Base-by-base conservation (phyloP, 2,113 vertebrate species). In the Sakesphorus luctuosus region DNA sequence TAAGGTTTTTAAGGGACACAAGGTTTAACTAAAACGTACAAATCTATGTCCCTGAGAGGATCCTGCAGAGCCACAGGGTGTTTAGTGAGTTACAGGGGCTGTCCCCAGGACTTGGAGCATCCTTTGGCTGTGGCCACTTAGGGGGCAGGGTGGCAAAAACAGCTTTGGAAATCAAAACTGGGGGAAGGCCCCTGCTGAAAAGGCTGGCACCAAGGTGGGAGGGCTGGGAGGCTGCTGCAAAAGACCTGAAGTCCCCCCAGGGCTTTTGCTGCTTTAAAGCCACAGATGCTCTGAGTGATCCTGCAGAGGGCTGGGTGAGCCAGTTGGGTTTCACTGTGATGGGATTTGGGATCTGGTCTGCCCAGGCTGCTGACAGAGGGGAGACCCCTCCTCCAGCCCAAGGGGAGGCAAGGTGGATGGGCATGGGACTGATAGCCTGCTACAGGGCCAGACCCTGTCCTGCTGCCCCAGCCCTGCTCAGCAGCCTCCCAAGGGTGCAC, bases 231-330 rank as follows among this genome's bases (percentile, higher is more conserved):
- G 66, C 46, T 69, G 63, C 63, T 47, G 77, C 14, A 38, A 79
- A 65, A 58, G 49, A 76, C 21, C 58, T 40, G 59, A 69, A 83
- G 52, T 50, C 44, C 40, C 28, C 23, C 1, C 1, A 74, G 50
- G 49, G 47, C 12, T 83, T 46, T 61, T 65, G 46, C 43, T 43
- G 43, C 4, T 80, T 76, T 62, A n/a, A 73, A 40, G 44, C 53
- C 13, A 1, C 2, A 11, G 50, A 4, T 38, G 52, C 36, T 52
- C 7, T 0, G 1, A 36, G 53, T 2, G 56, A 63, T 72, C 49
- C 1, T 1, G 5, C 73, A 63, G 78, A 0, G 3, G 68, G 53
- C 46, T 0, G 1, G 43, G 38, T 0, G 0, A 75, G 66, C 59
- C 0, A 4, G 18, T 24, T 74, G 29, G 69, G 35, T 91, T 79